Conservation (phyloP, 2,113 vertebrate genomes). For the Phalacrocorax carbo region DNA sequence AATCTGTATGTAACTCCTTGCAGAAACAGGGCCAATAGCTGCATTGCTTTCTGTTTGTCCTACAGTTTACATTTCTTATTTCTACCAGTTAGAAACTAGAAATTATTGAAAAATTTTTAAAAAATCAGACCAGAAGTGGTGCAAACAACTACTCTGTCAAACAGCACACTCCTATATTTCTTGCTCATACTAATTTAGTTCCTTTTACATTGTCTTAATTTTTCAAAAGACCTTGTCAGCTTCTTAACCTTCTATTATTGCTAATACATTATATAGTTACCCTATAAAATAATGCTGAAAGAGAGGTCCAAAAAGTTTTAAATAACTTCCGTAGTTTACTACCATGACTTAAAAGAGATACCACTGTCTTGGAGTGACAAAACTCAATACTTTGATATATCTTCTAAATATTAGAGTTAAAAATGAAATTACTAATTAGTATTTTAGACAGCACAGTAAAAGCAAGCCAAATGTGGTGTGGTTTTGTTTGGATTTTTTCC, state of each 20-base stretch:
- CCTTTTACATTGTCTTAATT: background rate
- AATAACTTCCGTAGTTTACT: background rate
- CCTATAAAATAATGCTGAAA: background rate
- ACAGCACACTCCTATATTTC: background rate
- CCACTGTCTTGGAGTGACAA: background rate
- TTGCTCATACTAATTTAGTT: background rate
- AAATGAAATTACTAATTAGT: background rate
- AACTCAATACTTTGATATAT: background rate
- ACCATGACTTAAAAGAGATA: background rate
- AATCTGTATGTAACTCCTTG: background rate
- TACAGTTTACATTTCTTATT: background rate
- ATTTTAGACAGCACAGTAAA: background rate
- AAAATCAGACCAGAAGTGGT: background rate
- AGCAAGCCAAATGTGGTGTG: background rate
- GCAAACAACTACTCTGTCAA: background rate
- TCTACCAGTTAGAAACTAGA: background rate
- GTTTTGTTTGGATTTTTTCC: background rate
- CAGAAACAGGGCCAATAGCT: background rate
- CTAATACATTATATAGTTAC: background rate
- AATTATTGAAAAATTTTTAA: background rate
- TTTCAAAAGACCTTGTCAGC: background rate
- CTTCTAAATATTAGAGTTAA: background rate
- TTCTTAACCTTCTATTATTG: background rate
- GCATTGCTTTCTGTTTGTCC: background rate
- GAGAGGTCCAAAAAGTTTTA: background rate